Conservation (phyloP, 2,113 vertebrate genomes). For the Ciconia stormi region DNA sequence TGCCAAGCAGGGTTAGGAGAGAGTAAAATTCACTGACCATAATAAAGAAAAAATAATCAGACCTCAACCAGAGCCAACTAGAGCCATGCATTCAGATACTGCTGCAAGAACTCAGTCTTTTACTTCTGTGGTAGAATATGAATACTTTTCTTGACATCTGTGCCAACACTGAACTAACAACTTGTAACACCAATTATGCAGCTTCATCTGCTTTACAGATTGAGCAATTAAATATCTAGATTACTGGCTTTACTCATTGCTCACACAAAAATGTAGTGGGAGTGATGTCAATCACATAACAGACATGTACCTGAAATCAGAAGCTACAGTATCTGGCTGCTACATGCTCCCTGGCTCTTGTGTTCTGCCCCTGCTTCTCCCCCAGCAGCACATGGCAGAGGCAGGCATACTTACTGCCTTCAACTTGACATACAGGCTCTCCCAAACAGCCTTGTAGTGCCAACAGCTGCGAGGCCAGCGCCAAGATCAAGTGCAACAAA, state of each 20-base stretch:
- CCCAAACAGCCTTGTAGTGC: not conserved
- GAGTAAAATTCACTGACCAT: not conserved
- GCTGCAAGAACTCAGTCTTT: not conserved
- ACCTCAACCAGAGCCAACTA: not conserved
- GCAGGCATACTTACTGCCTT: not conserved
- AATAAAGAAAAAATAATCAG: not conserved
- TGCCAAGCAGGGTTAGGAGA: not conserved
- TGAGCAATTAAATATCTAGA: not conserved
- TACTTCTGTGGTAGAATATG: not conserved
- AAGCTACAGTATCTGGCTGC: not conserved
- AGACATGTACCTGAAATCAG: not conserved
- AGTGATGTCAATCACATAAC: not conserved
- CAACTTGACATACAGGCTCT: not conserved
- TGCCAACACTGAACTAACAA: not conserved
- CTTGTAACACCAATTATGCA: not conserved
- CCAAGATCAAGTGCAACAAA: not conserved
- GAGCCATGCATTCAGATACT: not conserved
- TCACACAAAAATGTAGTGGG: not conserved
- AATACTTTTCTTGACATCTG: not conserved
- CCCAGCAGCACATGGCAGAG: accelerated
- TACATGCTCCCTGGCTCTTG: not conserved
- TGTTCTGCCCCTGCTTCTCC: not conserved
- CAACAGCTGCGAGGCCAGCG: not conserved
- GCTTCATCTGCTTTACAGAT: slow-evolving; percentile 30
- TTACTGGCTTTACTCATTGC: not conserved